phyloP scores from a whole-genome alignment of 2,888 invertebrate species.

The Osmoderma eremita region DNA sequence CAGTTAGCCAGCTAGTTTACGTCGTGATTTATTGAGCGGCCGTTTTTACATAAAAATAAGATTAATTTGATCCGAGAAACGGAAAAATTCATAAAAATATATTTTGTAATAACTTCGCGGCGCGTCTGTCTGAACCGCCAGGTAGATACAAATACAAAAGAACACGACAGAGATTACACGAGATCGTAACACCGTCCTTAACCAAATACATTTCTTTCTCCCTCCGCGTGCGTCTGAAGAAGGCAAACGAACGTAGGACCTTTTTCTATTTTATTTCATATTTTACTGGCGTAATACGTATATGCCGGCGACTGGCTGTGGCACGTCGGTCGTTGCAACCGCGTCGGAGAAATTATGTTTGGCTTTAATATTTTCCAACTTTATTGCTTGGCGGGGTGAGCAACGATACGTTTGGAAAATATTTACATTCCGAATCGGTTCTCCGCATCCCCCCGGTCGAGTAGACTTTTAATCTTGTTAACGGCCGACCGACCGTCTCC shows the following conservation, averaged over 20 bases:
- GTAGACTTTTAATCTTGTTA: slow-evolving; percentile 52
- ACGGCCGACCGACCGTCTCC: slow-evolving; percentile 46
- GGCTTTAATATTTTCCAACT: slow-evolving; percentile 41
- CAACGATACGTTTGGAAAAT: slow-evolving; percentile 49
- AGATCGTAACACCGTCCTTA: background rate
- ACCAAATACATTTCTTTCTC: background rate
- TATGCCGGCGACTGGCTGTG: background rate
- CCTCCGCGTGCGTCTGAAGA: background rate
- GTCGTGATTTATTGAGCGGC: slow-evolving; percentile 30
- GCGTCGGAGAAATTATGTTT: slow-evolving; percentile 37
- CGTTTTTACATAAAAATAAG: slow-evolving; percentile 43
- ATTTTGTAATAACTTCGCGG: slow-evolving; percentile 34
- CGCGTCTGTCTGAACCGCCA: slow-evolving; percentile 9
- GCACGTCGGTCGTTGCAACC: background rate
- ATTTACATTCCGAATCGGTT: slow-evolving; percentile 52
- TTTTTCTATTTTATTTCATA: slow-evolving; percentile 22
- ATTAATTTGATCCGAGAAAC: slow-evolving; percentile 41
- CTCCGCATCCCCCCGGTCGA: slow-evolving; percentile 44
- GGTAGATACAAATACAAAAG: slow-evolving; percentile 4
- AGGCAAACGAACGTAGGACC: background rate
- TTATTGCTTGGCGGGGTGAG: slow-evolving; percentile 40
- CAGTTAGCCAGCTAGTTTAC: slow-evolving; percentile 8
- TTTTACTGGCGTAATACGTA: background rate
- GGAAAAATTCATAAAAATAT: slow-evolving; percentile 39
- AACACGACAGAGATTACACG: too few species aligned